Evolutionary conservation across 2,113 vertebrate species (phyloP), one percentile per base, ranked within the genome.

Genomic region (Triplophysa rosa): DNA sequence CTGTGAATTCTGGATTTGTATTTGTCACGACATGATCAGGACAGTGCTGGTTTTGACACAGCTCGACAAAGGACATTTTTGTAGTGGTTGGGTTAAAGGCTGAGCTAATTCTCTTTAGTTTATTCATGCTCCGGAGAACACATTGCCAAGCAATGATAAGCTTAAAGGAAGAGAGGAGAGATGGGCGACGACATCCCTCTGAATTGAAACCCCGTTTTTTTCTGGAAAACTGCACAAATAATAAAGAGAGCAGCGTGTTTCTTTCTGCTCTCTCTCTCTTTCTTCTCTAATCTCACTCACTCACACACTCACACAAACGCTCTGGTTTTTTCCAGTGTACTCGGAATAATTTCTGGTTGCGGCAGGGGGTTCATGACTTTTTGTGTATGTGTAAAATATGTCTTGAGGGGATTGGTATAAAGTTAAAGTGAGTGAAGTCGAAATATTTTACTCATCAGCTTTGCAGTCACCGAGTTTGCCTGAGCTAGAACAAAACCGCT

Each of bases 381-480:
- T 90, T 93, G 91, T 94, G 92, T 94, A 93, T 91, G 92, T 93
- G 91, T 93, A 92, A 92, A 92, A 95, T 98, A 97, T 96, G 96
- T 97, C 97, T 96, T 54, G 92, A 95, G 95, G 97, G 96, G 96
- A 98, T 98, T 96, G 96, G 96, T 98, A 97, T 96, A 95, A 97
- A 98, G 97, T 98, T 99, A 98, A 99, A 99, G 96, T 97, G 97
- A 96, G 96, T 97, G 97, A 98, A 99, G 97, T 97, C 97, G 96
- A 98, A 98, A 98, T 98, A 98, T 99, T 99, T 99, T 97, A 97
- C 96, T 98, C 97, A 98, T 98, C 98, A 99, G 97, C 97, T 99
- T 97, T 98, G 97, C 97, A 98, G 98, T 99, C 98, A 98, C 96
- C 98, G 96, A 97, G 95, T 98, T 97, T 98, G 98, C 97, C 95